Evolutionary conservation across 1,140 invertebrate species (phyloP), one percentile per base, ranked within the genome.

Genomic region (Nephila pilipes): DNA sequence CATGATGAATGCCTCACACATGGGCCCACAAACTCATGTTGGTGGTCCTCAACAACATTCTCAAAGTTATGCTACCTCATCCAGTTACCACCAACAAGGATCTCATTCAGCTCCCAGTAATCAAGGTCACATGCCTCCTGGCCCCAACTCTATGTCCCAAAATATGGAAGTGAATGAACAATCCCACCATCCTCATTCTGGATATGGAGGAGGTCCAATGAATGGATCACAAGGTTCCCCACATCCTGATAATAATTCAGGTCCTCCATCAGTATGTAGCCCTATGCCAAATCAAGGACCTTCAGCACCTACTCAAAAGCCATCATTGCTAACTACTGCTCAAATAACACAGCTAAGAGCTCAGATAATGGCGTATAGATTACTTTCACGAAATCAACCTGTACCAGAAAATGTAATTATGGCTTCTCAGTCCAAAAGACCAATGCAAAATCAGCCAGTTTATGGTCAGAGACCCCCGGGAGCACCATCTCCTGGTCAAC

Each of bases 281-380:
- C 92, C 85, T 12, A 93, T 88, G 75, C 69, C 65, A 36, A 88
- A 80, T 87, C 92, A 79, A 81, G 54, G 25, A 6, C 65, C 92
- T 36, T 57, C 16, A n/a, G 10, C 54, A 16, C 25, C 54, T 2
- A 87, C 55, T 32, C 87, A 91, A 22, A 94, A 94, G n/a, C 79
- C 93, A 75, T 89, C 85, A 16, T 16, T 96, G 5, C 97, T 98
- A 93, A 97, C 96, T 93, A 96, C 96, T 55, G 96, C 96, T 58
- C 98, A 99, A 95, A 96, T 99, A 87, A 96, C 97, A 88, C 98
- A 99, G 95, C 96, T 99, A 18, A 96, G 97, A 96, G 97, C 98
- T 25, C 99, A 99, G 96, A 99, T 99, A 94, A 98, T 98, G 96
- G 99, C 98, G 0, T 99, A 99, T 95, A 97, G 98, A 94, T 96